A percentile compares a stretch with the other conserved stretches of the same genome.
Conservation (phyloP, 2,888 invertebrate genomes). For the Dicyrtoma fusca region DNA sequence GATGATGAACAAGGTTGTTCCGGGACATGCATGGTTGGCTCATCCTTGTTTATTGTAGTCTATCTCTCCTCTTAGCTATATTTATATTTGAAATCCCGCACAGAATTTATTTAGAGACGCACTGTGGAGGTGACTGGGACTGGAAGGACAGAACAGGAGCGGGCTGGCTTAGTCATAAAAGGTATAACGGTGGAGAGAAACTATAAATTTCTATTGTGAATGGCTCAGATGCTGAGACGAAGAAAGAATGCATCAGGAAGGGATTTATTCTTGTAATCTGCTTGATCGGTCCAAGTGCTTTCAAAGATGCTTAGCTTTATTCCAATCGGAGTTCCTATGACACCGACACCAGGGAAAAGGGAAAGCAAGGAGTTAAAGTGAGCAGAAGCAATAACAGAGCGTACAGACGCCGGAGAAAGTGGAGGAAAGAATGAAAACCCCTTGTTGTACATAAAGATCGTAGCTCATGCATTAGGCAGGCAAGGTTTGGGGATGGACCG, state of each 20-base stretch:
- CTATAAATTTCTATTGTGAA: conserved; percentile 1
- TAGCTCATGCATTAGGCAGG: conserved; percentile 18
- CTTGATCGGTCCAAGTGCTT: conserved; percentile 42
- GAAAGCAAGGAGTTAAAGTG: neutral
- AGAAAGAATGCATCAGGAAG: conserved; percentile 42
- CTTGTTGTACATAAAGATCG: neutral
- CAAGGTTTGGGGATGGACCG: conserved; percentile 20
- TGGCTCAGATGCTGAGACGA: conserved; percentile 17
- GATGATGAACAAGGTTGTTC: conserved; percentile 3
- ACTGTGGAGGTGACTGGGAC: conserved; percentile 10
- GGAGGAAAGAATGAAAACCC: neutral
- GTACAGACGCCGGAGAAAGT: neutral
- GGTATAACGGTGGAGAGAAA: neutral
- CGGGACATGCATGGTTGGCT: too few relatives aligned
- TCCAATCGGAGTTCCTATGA: neutral
- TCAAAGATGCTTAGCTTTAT: conserved; percentile 45
- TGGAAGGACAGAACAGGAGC: neutral
- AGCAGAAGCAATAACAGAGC: neutral
- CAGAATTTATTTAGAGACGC: conserved; percentile 10
- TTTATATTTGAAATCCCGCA: too few relatives aligned
- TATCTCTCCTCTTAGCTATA: too few relatives aligned
- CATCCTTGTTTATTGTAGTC: too few relatives aligned
- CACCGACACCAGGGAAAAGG: neutral
- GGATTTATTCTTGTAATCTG: conserved; percentile 46
- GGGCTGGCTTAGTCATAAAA: neutral